Evolutionary conservation across 1,140 invertebrate genomes (phyloP).

Genomic region (Bradysia coprophila): DNA sequence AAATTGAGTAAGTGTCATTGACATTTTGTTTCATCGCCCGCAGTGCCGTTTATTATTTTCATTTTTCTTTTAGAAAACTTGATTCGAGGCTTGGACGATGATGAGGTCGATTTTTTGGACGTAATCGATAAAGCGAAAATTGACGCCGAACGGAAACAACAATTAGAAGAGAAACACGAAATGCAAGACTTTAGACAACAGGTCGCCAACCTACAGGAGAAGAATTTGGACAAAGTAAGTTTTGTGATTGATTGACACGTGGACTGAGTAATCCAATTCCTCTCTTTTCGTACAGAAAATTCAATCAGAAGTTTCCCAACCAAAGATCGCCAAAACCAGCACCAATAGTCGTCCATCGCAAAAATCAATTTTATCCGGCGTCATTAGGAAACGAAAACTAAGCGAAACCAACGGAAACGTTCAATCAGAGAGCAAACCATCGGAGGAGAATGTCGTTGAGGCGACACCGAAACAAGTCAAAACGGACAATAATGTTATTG

Average conservation of each 20-base stretch:
- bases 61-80: constrained; percentile 58
- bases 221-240: constrained; percentile 39
- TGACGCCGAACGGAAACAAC: constrained; percentile 61
- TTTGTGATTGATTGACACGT: constrained; percentile 18
- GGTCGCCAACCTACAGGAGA: constrained; percentile 61
- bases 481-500: neutral
- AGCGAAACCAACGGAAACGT: constrained; percentile 30
- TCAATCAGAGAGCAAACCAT: no score
- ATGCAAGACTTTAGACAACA: constrained; percentile 63
- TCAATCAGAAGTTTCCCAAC: constrained; percentile 12
- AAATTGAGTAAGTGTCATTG: constrained; percentile 56
- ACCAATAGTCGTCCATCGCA: constrained; percentile 10
- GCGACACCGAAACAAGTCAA: neutral
- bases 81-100: constrained; percentile 85
- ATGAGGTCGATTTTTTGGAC: constrained; percentile 86
- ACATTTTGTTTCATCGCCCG: no score
- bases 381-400: constrained; percentile 37
- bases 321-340: constrained; percentile 10
- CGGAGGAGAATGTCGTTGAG: neutral
- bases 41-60: neutral
- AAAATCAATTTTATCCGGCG: constrained; percentile 14
- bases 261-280: neutral
- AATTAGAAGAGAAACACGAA: constrained; percentile 60
- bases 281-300: constrained; percentile 10
- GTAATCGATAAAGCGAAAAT: constrained; percentile 71